phyloP scores from a whole-genome alignment of 2,113 vertebrate species.

The Nestor notabilis region DNA sequence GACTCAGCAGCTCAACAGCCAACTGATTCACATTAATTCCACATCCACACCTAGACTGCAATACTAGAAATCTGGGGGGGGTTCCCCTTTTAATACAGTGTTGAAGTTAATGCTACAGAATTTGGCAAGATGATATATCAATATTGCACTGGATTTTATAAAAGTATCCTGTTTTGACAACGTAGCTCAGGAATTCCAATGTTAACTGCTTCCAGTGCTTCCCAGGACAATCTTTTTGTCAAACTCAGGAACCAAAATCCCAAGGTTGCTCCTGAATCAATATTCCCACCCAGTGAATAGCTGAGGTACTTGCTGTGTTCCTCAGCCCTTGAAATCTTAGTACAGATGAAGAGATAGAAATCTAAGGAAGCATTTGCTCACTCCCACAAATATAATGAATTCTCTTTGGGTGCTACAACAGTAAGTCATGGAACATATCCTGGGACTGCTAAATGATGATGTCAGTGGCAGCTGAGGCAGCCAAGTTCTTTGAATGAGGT shows the following conservation, averaged over 20 bases:
- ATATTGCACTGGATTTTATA: neutral
- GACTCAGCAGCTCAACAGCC: neutral
- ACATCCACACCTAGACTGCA: neutral
- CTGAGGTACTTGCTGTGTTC: neutral
- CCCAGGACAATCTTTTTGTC: neutral
- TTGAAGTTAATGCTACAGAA: neutral
- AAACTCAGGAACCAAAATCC: neutral
- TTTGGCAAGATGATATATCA: neutral
- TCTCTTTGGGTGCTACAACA: neutral
- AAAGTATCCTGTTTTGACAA: neutral
- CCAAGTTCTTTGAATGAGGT: neutral
- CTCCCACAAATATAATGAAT: neutral
- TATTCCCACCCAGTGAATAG: neutral
- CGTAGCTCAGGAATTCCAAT: neutral
- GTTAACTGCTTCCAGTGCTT: neutral
- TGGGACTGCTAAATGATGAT: slow-evolving; percentile 2
- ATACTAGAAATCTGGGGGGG: neutral
- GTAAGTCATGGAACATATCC: slow-evolving; percentile 8
- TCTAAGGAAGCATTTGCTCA: slow-evolving; percentile 19
- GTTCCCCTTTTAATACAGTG: neutral
- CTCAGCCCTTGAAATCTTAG: neutral
- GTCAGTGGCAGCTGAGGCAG: neutral
- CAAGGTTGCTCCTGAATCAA: neutral
- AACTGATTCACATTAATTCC: neutral
- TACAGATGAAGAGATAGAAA: slow-evolving; percentile 14